These are phyloP conservation scores for Mongoloraphidia duomilia DNA, from an alignment of 2,888 invertebrate genomes.

Conservation along the genomic window DNA sequence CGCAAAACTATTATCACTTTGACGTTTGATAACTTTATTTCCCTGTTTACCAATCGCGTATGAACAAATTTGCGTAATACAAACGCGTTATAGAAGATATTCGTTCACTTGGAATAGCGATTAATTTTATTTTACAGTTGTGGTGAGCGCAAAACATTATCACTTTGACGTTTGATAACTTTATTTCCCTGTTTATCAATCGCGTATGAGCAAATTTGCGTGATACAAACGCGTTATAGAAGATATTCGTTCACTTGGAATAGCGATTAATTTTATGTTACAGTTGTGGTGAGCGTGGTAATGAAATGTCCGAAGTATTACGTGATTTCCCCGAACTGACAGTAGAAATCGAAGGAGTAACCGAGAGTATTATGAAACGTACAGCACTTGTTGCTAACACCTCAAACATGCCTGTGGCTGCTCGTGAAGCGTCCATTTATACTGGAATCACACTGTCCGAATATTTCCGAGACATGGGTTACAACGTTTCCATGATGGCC, in stretches of 20 bases:
- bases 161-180: no score
- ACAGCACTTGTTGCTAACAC: conserved; percentile 99
- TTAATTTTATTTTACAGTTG: conserved; percentile 41
- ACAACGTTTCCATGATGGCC: conserved; percentile 99
- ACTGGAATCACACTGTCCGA: conserved; percentile 99
- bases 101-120: neutral
- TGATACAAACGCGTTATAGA: no score
- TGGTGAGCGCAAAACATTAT: no score
- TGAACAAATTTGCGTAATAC: no score
- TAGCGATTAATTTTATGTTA: neutral
- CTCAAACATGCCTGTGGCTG: conserved; percentile 99
- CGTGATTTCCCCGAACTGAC: conserved; percentile 97
- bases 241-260: neutral
- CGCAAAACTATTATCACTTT: no score
- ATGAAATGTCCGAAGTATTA: conserved; percentile 99
- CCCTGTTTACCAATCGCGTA: no score
- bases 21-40: no score
- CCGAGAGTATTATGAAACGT: conserved; percentile 99
- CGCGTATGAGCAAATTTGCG: no score
- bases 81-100: no score
- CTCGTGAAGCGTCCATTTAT: conserved; percentile 99
- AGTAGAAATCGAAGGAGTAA: conserved; percentile 91
- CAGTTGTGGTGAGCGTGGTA: conserved; percentile 96
- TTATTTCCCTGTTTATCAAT: no score
- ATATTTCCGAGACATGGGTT: conserved; percentile 99